Evolutionary conservation across 2,113 vertebrate genomes (phyloP).

Genomic region (Hippopotamus amphibius): DNA sequence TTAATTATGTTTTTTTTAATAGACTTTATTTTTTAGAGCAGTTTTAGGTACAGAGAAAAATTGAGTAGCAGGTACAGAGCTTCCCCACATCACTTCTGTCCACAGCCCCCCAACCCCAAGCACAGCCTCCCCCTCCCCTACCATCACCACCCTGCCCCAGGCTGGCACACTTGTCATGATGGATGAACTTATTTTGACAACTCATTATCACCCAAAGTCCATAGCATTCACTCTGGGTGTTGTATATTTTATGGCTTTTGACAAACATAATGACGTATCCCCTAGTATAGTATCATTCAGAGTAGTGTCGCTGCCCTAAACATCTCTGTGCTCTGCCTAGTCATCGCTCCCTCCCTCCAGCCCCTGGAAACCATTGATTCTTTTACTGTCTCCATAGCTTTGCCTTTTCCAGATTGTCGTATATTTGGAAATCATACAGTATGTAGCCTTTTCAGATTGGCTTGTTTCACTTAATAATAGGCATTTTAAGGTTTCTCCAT

Average conservation of each 20-base stretch:
- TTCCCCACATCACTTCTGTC: neutral
- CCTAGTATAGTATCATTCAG: neutral
- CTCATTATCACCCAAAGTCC: neutral
- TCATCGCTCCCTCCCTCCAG: neutral
- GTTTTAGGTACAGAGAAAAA: constrained; percentile 3
- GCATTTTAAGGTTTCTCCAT: neutral
- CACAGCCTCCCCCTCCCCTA: neutral
- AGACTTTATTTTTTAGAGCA: neutral
- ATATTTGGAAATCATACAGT: neutral
- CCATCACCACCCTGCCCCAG: rapidly evolving
- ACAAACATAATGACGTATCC: neutral
- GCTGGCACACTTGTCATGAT: neutral
- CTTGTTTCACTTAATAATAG: neutral
- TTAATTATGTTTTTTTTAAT: neutral
- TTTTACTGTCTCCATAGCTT: neutral
- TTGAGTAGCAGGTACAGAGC: neutral
- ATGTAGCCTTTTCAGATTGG: neutral
- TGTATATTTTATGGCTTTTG: neutral
- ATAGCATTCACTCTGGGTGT: neutral
- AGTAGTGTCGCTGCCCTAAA: neutral
- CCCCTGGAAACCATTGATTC: neutral
- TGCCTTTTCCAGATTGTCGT: neutral
- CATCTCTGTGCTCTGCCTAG: neutral
- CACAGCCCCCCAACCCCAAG: too few relatives aligned
- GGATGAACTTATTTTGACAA: neutral